Conservation (phyloP, 2,888 invertebrate species). For the Drosophila cognata region DNA sequence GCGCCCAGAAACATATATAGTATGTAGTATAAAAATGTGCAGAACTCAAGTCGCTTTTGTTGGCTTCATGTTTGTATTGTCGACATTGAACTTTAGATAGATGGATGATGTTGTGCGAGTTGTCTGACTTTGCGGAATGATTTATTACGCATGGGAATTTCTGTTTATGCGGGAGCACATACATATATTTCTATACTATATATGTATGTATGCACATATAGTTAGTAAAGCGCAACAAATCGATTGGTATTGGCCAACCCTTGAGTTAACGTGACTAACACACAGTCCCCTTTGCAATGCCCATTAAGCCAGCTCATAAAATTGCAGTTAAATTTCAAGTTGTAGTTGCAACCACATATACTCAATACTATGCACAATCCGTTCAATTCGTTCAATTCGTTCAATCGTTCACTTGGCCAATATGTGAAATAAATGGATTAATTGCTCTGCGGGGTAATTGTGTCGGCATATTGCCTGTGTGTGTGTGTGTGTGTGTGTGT, state of each 20-base stretch:
- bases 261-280: constrained; percentile 11
- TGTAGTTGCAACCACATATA: constrained; percentile 16
- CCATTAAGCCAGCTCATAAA: constrained; percentile 21
- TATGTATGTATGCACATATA: not conserved
- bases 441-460: constrained; percentile 39
- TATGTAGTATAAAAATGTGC: constrained; percentile 12
- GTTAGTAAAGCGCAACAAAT: constrained; percentile 14
- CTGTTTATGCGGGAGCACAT: constrained; percentile 39
- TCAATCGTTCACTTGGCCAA: constrained; percentile 59
- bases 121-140: constrained; percentile 37
- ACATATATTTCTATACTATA: not conserved
- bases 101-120: constrained; percentile 31
- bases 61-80: constrained; percentile 9
- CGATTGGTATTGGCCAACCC: constrained; percentile 50
- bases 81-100: constrained; percentile 55
- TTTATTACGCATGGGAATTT: constrained; percentile 44
- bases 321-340: constrained; percentile 33
- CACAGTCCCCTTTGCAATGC: constrained; percentile 13
- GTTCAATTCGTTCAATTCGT: constrained; percentile 6
- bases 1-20: not conserved
- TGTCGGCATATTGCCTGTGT: constrained; percentile 14
- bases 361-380: constrained; percentile 12
- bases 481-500: constrained; percentile 31
- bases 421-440: constrained; percentile 65
- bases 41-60: constrained; percentile 19